phyloP scores from a whole-genome alignment of 2,113 vertebrate genomes.

The Lycaon pictus region DNA sequence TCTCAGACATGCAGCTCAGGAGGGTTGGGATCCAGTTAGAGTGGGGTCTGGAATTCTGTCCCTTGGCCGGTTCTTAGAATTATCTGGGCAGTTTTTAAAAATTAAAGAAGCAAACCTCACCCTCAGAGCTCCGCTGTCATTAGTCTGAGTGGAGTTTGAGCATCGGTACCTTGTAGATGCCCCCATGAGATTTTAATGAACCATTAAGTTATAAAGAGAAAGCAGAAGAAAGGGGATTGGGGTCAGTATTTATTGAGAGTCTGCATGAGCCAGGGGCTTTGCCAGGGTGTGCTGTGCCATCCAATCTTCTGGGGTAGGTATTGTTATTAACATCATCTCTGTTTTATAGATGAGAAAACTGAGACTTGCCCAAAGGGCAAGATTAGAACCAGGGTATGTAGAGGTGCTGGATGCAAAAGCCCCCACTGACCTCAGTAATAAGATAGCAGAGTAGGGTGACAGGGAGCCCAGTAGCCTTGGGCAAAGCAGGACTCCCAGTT shows the following conservation, averaged over 20 bases:
- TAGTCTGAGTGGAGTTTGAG: background rate
- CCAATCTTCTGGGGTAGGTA: background rate
- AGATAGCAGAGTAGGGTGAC: background rate
- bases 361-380: background rate
- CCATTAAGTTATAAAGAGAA: background rate
- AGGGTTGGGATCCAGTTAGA: background rate
- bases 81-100: background rate
- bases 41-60: background rate
- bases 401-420: background rate
- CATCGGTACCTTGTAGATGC: background rate
- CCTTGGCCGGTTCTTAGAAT: background rate
- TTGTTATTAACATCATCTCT: background rate
- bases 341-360: background rate
- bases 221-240: too few relatives aligned
- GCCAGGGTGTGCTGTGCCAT: background rate
- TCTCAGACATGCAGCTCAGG: background rate
- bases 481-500: constrained; percentile 53
- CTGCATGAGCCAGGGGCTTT: background rate
- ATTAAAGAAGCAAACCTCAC: background rate
- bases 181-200: background rate
- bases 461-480: constrained; percentile 43
- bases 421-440: accelerated
- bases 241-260: background rate
- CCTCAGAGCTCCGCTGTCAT: background rate
- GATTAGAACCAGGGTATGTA: background rate